These are phyloP conservation scores for Perca fluviatilis DNA, from an alignment of 2,113 vertebrate species.

Conservation along the genomic window DNA sequence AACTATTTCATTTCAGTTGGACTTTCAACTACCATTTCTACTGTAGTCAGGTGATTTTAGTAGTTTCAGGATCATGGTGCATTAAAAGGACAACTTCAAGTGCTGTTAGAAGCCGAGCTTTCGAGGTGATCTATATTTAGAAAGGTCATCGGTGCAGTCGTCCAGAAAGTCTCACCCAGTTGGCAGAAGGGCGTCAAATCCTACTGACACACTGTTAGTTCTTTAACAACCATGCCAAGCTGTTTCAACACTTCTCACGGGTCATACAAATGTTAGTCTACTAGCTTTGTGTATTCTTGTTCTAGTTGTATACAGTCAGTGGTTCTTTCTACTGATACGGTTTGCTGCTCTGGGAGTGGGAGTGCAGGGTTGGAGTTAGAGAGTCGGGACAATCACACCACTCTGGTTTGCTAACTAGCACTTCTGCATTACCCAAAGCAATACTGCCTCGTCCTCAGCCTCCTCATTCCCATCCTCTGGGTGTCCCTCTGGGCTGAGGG, in stretches of 20 bases:
- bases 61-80: slow-evolving; percentile 34
- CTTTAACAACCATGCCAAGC: slow-evolving; percentile 45
- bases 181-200: slow-evolving; percentile 11
- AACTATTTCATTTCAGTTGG: not conserved
- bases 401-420: slow-evolving; percentile 34
- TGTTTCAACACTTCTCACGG: not conserved
- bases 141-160: slow-evolving; percentile 13
- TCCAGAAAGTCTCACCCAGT: slow-evolving; percentile 33
- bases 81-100: slow-evolving; percentile 21
- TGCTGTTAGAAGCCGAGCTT: slow-evolving; percentile 51
- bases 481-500: slow-evolving; percentile 50
- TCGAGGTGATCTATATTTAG: slow-evolving; percentile 59
- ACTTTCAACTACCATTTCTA: not conserved
- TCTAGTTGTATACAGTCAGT: too few relatives aligned
- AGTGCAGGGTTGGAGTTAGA: slow-evolving; percentile 48
- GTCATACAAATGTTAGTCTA: slow-evolving; percentile 33
- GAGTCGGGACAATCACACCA: slow-evolving; percentile 59
- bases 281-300: not conserved
- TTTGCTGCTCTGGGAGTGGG: not conserved
- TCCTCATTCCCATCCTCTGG: slow-evolving; percentile 65
- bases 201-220: slow-evolving; percentile 48
- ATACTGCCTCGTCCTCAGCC: slow-evolving; percentile 79
- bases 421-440: slow-evolving; percentile 83
- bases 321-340: not conserved
- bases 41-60: not conserved